Conservation (phyloP, 2,888 invertebrate genomes). For the Athrips mouffetella region DNA sequence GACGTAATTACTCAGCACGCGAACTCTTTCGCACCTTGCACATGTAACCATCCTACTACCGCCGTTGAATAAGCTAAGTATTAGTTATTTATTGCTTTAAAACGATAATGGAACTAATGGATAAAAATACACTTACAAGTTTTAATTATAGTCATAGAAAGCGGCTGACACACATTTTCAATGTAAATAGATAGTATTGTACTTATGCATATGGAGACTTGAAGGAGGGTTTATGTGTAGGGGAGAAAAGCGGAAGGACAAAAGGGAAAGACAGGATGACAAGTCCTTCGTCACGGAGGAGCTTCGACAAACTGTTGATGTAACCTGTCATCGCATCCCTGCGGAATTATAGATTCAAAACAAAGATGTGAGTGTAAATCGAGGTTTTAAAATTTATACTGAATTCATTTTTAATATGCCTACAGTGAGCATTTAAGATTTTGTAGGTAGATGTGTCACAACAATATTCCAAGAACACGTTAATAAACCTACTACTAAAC, state of each 20-base stretch:
- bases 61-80: conserved; percentile 36
- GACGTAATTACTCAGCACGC: conserved; percentile 68
- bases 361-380: background rate
- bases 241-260: conserved; percentile 10
- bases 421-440: background rate
- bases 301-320: conserved; percentile 25
- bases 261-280: conserved; percentile 27
- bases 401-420: background rate
- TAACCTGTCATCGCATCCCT: conserved; percentile 23
- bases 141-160: conserved; percentile 10
- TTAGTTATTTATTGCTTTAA: conserved; percentile 29
- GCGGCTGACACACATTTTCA: conserved; percentile 12
- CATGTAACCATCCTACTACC: conserved; percentile 35
- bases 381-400: no score
- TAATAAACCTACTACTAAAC: conserved; percentile 21
- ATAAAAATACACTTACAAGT: conserved; percentile 7
- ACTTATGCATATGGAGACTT: background rate
- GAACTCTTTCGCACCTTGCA: conserved; percentile 74
- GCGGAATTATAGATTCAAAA: background rate
- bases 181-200: background rate
- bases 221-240: background rate
- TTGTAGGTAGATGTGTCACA: background rate
- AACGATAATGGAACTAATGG: conserved; percentile 16
- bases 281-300: conserved; percentile 28
- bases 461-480: background rate